A percentile compares a stretch with the other conserved stretches of the same genome.
These are phyloP conservation scores for Drosophila nebulosa DNA, from an alignment of 1,140 invertebrate species.

Conservation along the genomic window DNA sequence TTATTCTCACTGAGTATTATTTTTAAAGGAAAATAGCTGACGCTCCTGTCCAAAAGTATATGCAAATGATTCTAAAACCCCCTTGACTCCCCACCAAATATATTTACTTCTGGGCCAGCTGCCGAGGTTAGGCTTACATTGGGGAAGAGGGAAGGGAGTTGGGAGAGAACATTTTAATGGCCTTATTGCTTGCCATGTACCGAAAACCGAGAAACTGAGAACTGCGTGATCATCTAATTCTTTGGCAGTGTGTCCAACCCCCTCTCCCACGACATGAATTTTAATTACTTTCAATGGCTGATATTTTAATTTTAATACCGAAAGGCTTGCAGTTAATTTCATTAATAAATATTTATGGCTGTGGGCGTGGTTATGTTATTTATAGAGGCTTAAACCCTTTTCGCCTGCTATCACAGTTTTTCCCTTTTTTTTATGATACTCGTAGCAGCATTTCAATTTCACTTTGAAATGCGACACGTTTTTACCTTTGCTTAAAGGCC, in stretches of 20 bases:
- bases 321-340: conserved; percentile 59
- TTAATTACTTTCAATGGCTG: conserved; percentile 67
- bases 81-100: neutral
- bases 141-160: neutral
- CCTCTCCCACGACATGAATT: conserved; percentile 53
- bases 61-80: neutral
- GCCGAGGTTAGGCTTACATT: neutral
- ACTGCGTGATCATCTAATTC: conserved; percentile 39
- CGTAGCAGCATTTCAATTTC: conserved; percentile 15
- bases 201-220: conserved; percentile 3
- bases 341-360: conserved; percentile 78
- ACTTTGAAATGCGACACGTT: conserved; percentile 6
- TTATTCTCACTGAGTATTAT: neutral
- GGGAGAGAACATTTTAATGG: conserved; percentile 31
- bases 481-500: conserved; percentile 11
- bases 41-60: neutral
- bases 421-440: conserved; percentile 12
- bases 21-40: neutral
- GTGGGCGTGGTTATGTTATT: conserved; percentile 37
- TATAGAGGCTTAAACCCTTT: conserved; percentile 11
- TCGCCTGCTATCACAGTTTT: neutral
- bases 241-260: conserved; percentile 1
- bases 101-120: conserved; percentile 7
- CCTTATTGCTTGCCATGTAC: conserved; percentile 27
- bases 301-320: conserved; percentile 62